Base-by-base conservation (phyloP, 1,140 invertebrate species). In the Macrobrachium nipponense region DNA sequence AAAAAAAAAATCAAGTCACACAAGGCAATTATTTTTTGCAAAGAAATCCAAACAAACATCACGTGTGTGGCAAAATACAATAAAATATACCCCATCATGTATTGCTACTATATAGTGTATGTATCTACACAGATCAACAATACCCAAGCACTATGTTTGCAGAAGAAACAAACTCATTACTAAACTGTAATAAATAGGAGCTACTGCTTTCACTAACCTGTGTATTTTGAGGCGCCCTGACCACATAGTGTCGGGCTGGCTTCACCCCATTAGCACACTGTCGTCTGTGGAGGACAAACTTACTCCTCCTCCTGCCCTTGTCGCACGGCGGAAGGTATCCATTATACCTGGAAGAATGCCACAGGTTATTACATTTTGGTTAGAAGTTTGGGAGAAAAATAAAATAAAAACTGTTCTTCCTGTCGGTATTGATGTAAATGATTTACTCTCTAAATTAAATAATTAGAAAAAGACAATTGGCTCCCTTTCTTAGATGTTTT, bases 231-330 rank as follows among this genome's bases (percentile, higher is more conserved):
- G 90, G 97, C 95, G 93, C 97, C 91, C 91, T 97, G 84, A 99
- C 97, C 86, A 98, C 95, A 91, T 99, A 99, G 92, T 98, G 97
- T 91, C 96, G 97, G 70, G 96, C 97, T 89, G 96, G 95, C 90
- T 97, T 97, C 36, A 99, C 97, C 60, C 98, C 98, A 92, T 98
- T 99, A 59, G 97, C 93, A 87, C 94, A 93, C 80, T 94, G 93
- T 89, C 97, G 93, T 91, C 97, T 95, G 91, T 95, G 95, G 43
- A 99, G 92, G 82, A 97, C 94, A 93, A 98, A 99, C 93, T 99
- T 98, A 92, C 97, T 98, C 90, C 96, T 94, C 90, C 96, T 94
- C 79, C 98, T 93, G 17, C 97, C 97, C 89, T 97, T 95, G 92
- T 98, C 97, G 59, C 97, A 97, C 90, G 96, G 95, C 80, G 97